phyloP scores from a whole-genome alignment of 1,140 invertebrate genomes.

The Harpegnathos saltator region DNA sequence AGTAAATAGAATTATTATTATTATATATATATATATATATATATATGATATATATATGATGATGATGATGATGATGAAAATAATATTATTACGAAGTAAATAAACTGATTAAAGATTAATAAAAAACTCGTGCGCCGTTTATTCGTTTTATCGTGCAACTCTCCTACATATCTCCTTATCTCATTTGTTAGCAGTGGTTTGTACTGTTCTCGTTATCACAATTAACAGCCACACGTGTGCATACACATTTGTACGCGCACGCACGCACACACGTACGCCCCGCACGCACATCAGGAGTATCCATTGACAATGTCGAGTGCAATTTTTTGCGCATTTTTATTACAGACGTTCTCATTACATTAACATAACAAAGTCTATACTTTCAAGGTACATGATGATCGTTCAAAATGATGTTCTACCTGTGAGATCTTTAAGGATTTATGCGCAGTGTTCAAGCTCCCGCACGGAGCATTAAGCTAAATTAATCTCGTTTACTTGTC shows the following conservation, averaged over 20 bases:
- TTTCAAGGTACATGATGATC: conserved; percentile 86
- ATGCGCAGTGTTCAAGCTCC: conserved; percentile 81
- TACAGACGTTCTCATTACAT: conserved; percentile 84
- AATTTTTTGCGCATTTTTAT: conserved; percentile 81
- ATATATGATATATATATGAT: conserved; percentile 77
- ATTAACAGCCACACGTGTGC: too few species aligned
- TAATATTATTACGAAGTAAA: conserved; percentile 86
- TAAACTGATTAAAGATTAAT: conserved; percentile 85
- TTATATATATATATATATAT: conserved; percentile 64
- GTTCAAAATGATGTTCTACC: conserved; percentile 83
- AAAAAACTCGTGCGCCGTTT: conserved; percentile 63
- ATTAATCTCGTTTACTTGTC: conserved; percentile 69
- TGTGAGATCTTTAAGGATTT: conserved; percentile 82
- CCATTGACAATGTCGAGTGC: conserved; percentile 54
- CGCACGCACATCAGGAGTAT: conserved; percentile 44
- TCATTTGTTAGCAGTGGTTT: neutral
- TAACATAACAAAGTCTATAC: conserved; percentile 86
- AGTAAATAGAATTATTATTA: conserved; percentile 83
- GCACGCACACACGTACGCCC: neutral
- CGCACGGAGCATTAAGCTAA: conserved; percentile 73
- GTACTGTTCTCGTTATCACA: neutral
- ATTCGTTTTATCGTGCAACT: conserved; percentile 3
- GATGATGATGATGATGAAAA: conserved; percentile 84
- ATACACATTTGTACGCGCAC: too few species aligned
- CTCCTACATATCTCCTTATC: neutral